Evolutionary conservation across 2,797 vertebrate genomes (phyloP), one percentile per base, ranked within the genome.

Genomic region (Erpetoichthys calabaricus): DNA sequence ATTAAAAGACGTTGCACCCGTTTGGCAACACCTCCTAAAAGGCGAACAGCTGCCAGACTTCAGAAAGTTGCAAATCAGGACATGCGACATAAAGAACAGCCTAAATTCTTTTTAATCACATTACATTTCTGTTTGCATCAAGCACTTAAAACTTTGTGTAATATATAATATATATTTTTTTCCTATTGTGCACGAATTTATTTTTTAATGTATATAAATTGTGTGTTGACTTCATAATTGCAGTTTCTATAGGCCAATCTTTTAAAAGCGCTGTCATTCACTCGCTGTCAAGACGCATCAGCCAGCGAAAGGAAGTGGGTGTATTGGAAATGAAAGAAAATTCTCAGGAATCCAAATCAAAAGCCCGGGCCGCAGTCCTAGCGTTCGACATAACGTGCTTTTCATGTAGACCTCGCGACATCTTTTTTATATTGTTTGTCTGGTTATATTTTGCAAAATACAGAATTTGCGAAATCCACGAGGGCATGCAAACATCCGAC

Each of bases 321-420:
- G 72, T 72, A 75, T 64, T 3, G 41, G 42, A 45, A 57, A 53
- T 57, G 75, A 72, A 72, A 71, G 75, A 78, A 81, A 83, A 7
- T 49, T 49, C 86, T 88, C 86, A 88, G 86, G 86, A 82, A 51
- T 51, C 50, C 5, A 87, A 80, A 80, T 80, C 73, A 77, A 78
- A 79, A 77, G 76, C 79, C 81, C 77, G 65, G 73, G 68, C 79
- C 68, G 59, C 74, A 80, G 73, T 70, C 74, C 75, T 75, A 74
- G 73, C 68, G 25, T 25, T 25, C 25, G 25, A 25, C 25, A 25
- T 25, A 25, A 25, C 25, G 25, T 25, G 25, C 25, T 25, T 25
- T 25, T 25, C 25, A 25, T 25, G 2, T 25, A 25, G 25, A 25
- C 25, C 25, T 25, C 25, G 25, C n/a, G n/a, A n/a, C 25, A 25